Percentiles rank a stretch among this genome's conserved stretches.
Evolutionary conservation across 2,888 invertebrate species (phyloP).

Genomic region (Ormia ochracea): DNA sequence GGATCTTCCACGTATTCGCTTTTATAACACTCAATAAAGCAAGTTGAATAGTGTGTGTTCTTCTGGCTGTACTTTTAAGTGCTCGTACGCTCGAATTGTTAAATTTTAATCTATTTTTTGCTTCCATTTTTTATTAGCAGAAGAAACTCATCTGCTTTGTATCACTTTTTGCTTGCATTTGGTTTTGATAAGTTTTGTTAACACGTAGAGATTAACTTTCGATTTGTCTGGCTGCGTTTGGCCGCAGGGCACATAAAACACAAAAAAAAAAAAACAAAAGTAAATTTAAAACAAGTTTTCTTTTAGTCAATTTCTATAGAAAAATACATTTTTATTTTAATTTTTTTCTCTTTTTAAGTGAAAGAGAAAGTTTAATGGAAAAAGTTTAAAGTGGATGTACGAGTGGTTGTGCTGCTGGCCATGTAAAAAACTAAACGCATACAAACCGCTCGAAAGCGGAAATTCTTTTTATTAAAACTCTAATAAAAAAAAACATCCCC

Average conservation of each 20-base stretch:
- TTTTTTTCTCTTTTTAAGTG: background rate
- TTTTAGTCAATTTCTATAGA: slow-evolving; percentile 10
- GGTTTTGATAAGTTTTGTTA: slow-evolving; percentile 33
- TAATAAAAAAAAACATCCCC: background rate
- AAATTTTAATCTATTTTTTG: slow-evolving; percentile 19
- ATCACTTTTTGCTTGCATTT: background rate
- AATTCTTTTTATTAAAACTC: background rate
- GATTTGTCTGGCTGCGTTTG: slow-evolving; percentile 39
- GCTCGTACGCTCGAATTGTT: too few species aligned
- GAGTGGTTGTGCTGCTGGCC: background rate
- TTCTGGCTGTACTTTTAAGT: too few species aligned
- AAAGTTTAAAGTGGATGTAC: slow-evolving; percentile 42
- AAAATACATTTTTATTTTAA: too few species aligned
- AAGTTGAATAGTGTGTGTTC: too few species aligned
- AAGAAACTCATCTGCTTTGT: slow-evolving; percentile 6
- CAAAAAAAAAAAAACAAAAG: too few species aligned
- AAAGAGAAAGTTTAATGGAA: slow-evolving; percentile 53
- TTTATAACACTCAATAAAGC: too few species aligned
- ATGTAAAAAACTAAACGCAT: background rate
- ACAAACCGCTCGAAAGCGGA: background rate
- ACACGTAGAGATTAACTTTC: slow-evolving; percentile 55
- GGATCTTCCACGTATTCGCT: too few species aligned
- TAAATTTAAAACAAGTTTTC: slow-evolving; percentile 1
- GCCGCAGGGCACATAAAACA: too few species aligned
- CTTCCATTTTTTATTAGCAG: background rate